phyloP scores from a whole-genome alignment of 2,888 invertebrate genomes.

The Rugalucina vietnamica region DNA sequence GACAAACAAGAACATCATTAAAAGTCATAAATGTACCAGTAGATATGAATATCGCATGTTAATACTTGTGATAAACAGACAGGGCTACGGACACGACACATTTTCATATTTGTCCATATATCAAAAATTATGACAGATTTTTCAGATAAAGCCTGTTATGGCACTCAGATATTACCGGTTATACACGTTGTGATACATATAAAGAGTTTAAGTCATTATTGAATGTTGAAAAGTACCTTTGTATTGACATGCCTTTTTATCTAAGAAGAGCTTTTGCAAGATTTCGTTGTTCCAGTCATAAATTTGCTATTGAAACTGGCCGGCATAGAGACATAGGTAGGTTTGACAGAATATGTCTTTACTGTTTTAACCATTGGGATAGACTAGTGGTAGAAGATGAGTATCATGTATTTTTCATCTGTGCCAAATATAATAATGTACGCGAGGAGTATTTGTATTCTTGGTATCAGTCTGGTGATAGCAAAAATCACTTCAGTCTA shows the following conservation, averaged over 20 bases:
- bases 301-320: slow-evolving; percentile 21
- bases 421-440: neutral
- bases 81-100: too few species aligned
- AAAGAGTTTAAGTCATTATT: slow-evolving; percentile 18
- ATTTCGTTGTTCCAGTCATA: slow-evolving; percentile 29
- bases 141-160: too few species aligned
- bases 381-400: slow-evolving; percentile 13
- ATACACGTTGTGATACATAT: slow-evolving; percentile 23
- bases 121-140: too few species aligned
- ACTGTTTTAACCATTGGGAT: neutral
- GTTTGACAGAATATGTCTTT: slow-evolving; percentile 7
- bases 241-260: slow-evolving; percentile 15
- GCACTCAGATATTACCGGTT: slow-evolving; percentile 1
- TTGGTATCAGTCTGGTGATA: slow-evolving; percentile 10
- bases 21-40: too few species aligned
- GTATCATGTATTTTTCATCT: slow-evolving; percentile 25
- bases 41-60: too few species aligned
- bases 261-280: slow-evolving; percentile 21
- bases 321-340: slow-evolving; percentile 16
- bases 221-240: slow-evolving; percentile 26
- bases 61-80: too few species aligned
- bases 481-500: neutral
- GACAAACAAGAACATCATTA: too few species aligned
- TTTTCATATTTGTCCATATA: too few species aligned
- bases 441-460: neutral